phyloP scores from a whole-genome alignment of 2,797 vertebrate species.

The Gadopsis bispinosus region DNA sequence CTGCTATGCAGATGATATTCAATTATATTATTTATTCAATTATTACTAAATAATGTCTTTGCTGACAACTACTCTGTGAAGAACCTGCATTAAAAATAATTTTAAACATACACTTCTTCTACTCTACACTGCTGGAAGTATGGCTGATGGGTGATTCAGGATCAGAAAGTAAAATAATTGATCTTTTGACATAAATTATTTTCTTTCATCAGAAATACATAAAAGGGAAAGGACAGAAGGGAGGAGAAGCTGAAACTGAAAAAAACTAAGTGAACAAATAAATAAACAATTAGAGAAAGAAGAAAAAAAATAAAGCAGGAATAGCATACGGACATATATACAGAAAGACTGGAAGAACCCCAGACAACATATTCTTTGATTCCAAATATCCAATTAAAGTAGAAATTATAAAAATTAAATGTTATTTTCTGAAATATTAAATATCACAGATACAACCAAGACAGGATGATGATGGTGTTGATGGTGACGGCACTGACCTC shows the following conservation, averaged over 20 bases:
- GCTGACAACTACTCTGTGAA: background rate
- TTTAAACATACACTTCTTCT: background rate
- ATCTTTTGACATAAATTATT: background rate
- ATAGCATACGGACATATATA: background rate
- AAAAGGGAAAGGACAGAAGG: background rate
- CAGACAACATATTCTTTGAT: background rate
- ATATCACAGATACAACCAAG: background rate
- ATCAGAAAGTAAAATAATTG: background rate
- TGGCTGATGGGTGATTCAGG: background rate
- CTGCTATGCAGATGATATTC: slow-evolving; percentile 8
- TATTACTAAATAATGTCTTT: background rate
- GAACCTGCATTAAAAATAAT: background rate
- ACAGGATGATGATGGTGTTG: background rate
- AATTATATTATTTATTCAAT: background rate
- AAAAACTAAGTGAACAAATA: background rate
- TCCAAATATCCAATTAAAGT: background rate
- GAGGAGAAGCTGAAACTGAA: background rate
- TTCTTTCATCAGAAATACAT: background rate
- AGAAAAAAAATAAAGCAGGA: background rate
- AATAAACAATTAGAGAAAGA: background rate
- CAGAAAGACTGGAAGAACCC: background rate
- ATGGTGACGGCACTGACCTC: slow-evolving; percentile 81
- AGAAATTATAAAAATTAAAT: background rate
- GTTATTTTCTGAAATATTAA: background rate
- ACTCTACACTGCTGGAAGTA: background rate